Percentiles rank a stretch among this genome's conserved stretches.
Evolutionary conservation across 2,888 invertebrate species (phyloP).

Genomic region (Rotaria sp.): DNA sequence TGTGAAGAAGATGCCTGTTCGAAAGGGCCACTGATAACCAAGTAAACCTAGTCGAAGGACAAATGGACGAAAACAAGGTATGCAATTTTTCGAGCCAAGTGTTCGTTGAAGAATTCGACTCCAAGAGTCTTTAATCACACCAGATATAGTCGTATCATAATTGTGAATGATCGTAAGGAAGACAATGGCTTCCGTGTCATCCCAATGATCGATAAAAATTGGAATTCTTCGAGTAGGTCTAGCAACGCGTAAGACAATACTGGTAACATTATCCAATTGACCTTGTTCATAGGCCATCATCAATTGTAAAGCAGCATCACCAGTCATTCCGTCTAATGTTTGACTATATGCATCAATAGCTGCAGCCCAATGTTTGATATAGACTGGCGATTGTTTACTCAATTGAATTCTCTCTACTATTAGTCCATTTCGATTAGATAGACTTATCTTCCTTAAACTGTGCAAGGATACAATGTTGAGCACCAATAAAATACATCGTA

Average conservation of each 20-base stretch:
- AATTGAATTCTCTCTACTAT: neutral
- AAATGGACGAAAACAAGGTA: neutral
- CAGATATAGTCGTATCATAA: neutral
- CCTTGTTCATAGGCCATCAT: neutral
- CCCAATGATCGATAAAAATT: neutral
- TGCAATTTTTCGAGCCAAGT: neutral
- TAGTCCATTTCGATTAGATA: neutral
- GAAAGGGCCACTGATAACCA: neutral
- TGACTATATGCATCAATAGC: neutral
- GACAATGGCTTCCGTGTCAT: neutral
- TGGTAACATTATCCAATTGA: neutral
- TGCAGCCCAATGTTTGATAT: neutral
- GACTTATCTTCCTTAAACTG: neutral
- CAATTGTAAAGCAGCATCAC: conserved; percentile 5
- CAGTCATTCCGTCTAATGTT: neutral
- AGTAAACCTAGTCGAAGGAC: neutral
- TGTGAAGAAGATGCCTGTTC: neutral
- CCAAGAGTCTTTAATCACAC: neutral
- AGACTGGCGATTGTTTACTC: neutral
- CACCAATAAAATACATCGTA: neutral
- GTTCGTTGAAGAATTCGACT: neutral
- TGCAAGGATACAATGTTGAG: neutral
- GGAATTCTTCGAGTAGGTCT: neutral
- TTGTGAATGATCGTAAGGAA: neutral
- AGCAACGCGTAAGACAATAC: neutral